Evolutionary conservation across 2,888 invertebrate species (phyloP).

Genomic region (Eristalis intricaria): DNA sequence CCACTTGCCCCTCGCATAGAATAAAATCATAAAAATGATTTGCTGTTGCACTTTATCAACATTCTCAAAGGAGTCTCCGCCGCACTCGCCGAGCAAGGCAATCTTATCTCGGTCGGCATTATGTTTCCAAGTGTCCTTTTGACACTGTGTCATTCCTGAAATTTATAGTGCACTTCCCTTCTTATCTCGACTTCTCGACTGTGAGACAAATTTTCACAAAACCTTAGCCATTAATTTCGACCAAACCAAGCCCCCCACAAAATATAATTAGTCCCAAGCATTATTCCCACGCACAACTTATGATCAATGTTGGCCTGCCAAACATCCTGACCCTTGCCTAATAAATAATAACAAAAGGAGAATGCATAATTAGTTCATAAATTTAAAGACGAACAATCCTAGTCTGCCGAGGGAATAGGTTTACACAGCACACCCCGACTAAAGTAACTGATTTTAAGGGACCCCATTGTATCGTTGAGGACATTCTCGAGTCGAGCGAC

Average conservation of each 20-base stretch:
- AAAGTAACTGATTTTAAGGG: conserved; percentile 51
- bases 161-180: conserved; percentile 43
- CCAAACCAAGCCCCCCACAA: conserved; percentile 20
- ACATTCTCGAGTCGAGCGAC: background rate
- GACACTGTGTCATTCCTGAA: conserved; percentile 38
- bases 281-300: conserved; percentile 54
- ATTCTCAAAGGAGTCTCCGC: background rate
- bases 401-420: background rate
- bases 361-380: conserved; percentile 65
- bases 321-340: conserved; percentile 56
- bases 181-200: conserved; percentile 37
- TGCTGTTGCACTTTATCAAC: background rate
- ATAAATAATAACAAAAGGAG: conserved; percentile 58
- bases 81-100: background rate
- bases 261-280: conserved; percentile 54
- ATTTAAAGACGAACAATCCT: conserved; percentile 31
- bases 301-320: conserved; percentile 60
- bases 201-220: conserved; percentile 45
- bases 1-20: background rate
- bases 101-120: conserved; percentile 37
- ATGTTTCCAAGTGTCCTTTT: conserved; percentile 39
- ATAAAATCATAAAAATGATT: background rate
- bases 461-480: conserved; percentile 9
- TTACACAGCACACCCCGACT: conserved; percentile 25
- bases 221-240: conserved; percentile 44